Base-by-base conservation (phyloP, 2,797 vertebrate species). In the Euthynnus affinis region DNA sequence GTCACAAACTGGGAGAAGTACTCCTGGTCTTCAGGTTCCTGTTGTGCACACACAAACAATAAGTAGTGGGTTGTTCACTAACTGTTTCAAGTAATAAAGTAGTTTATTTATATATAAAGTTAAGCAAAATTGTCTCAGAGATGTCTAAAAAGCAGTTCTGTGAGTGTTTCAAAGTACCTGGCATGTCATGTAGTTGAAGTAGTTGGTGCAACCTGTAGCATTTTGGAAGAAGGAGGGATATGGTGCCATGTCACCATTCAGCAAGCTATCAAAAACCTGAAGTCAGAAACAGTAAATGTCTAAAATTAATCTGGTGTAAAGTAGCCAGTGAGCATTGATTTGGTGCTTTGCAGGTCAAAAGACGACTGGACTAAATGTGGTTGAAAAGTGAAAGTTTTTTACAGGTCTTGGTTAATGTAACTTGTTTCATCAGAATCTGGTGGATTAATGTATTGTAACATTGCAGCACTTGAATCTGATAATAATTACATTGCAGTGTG, bases 191-290 rank as follows among this genome's bases (percentile, higher is more conserved):
- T 96, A 94, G 92, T 96, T 96, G 80, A 12, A 96, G 75, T 97
- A 97, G 89, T 96, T 96, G 52, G 91, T 94, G 91, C 95, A 97
- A 85, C 97, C 96, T 44, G 97, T 97, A 57, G 89, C 93, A 71
- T 96, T 98, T 88, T 96, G 94, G 86, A 92, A 96, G 85, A 96
- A 96, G 32, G 94, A 96, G 20, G 95, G 93, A 80, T 95, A 93
- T 0, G 78, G 80, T 1, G 65, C 89, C 73, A 93, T 0, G 20
- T 96, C 96, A 1, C 96, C 96, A 46, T 95, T 95, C 57, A 97
- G 68, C 58, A 97, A 92, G 37, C 72, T 62, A 85, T 96, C 95
- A 88, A 98, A 95, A 53, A 97, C 89, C 96, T 97, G 81, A 46
- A 83, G 34, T 53, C 10, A 83, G 10, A 29, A 25, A 56, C 13